Base-by-base conservation (phyloP, 2,888 invertebrate species). In the Cotesia congregata region DNA sequence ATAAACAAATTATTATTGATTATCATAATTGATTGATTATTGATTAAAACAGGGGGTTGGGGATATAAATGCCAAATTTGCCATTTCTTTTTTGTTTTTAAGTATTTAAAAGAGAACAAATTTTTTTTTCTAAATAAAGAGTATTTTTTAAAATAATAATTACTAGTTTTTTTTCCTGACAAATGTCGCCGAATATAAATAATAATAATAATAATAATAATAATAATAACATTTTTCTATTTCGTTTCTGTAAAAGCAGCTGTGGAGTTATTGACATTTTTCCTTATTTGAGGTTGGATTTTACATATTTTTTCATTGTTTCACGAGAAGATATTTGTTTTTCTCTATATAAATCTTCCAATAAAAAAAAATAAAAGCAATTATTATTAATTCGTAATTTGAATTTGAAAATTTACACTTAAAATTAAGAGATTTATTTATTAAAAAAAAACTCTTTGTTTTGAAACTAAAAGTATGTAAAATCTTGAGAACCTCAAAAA, bases 271-370 rank as follows among this genome's bases (percentile, higher is more conserved):
- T 50, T 50, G 7, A 50, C 2, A 50, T 50, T 50, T 50, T 50
- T 12, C 7, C 12, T 50, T 12, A 50, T 50, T 50, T 50, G 50
- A 50, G 50, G 50, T 12, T 50, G 12, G 41, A 7, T 12, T 70
- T 59, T 30, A 15, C n/a, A 20, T 59, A 59, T 70, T 20, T 17
- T 17, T 15, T 17, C n/a, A 72, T n/a, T 67, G 39, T 73, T 61
- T 68, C 70, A 38, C 6, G 38, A 76, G 12, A 30, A 30, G 30
- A 2, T 30, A 30, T 30, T 20, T 2, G 20, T 20, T 30, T 30
- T 0, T 30, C 30, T 30, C 30, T 4, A 30, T 30, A 30, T 3
- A 30, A 30, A 30, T 30, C 30, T 30, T 30, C 30, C 30, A 30
- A 30, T 0, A 30, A 30, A 30, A 30, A 30, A 30, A 30, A 30